Percentiles rank a stretch among this genome's conserved stretches.
Evolutionary conservation across 2,113 vertebrate species (phyloP).

Genomic region (Dipodomys stephensi): DNA sequence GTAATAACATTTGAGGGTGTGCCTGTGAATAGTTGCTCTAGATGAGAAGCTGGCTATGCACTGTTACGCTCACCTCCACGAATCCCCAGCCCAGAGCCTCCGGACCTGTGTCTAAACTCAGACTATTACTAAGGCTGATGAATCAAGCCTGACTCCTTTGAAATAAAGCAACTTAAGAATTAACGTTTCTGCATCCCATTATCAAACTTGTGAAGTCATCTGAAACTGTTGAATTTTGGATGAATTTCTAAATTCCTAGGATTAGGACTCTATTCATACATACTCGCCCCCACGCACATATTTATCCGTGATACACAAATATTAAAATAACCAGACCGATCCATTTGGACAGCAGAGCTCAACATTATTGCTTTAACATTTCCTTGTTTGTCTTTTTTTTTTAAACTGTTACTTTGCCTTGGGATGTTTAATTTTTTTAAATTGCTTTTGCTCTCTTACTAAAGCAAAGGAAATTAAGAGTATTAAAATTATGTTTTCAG

Average conservation of each 20-base stretch:
- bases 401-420: constrained; percentile 68
- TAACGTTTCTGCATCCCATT: constrained; percentile 78
- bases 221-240: constrained; percentile 72
- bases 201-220: constrained; percentile 80
- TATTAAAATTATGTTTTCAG: constrained; percentile 69
- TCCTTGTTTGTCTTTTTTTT: constrained; percentile 72
- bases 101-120: constrained; percentile 29
- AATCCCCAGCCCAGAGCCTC: neutral
- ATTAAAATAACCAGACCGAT: constrained; percentile 75
- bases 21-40: neutral
- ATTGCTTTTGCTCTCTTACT: constrained; percentile 53
- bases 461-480: constrained; percentile 73
- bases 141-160: constrained; percentile 73
- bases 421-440: constrained; percentile 56
- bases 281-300: constrained; percentile 42
- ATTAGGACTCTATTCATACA: constrained; percentile 62
- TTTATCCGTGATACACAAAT: constrained; percentile 67
- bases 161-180: constrained; percentile 81
- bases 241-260: constrained; percentile 77
- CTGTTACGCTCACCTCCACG: neutral
- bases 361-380: constrained; percentile 74
- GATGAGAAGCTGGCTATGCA: neutral
- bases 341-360: constrained; percentile 59
- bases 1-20: neutral
- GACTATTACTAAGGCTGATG: constrained; percentile 57